Percentiles rank a stretch among this genome's conserved stretches.
Conservation (phyloP, 2,113 vertebrate genomes). For the Rhinoderma darwinii region DNA sequence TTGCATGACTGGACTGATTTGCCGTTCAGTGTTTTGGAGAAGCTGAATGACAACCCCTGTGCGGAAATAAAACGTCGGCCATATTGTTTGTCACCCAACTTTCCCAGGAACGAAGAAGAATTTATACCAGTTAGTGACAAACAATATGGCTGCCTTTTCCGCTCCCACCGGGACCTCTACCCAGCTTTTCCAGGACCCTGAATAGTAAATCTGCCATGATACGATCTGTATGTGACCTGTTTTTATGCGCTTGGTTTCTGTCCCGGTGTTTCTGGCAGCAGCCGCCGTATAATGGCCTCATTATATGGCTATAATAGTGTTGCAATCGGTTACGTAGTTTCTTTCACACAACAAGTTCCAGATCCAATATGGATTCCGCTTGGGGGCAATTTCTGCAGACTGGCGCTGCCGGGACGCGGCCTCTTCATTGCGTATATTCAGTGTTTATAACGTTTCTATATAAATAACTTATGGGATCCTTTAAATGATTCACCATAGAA, state of each 20-base stretch:
- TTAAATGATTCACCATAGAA: too few relatives aligned
- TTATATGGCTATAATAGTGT: slow-evolving; percentile 8
- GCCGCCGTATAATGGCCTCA: background rate
- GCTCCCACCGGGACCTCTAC: too few relatives aligned
- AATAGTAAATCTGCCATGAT: too few relatives aligned
- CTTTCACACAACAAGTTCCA: background rate
- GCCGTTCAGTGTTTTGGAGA: too few relatives aligned
- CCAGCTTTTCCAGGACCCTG: too few relatives aligned
- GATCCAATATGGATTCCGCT: background rate
- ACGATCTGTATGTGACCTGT: background rate
- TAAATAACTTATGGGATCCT: background rate
- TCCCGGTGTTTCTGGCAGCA: background rate
- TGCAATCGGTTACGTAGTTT: background rate
- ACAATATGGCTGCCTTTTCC: too few relatives aligned
- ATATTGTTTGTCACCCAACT: too few relatives aligned
- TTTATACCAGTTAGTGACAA: too few relatives aligned
- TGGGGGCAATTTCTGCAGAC: background rate
- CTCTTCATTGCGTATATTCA: background rate
- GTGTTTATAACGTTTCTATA: background rate
- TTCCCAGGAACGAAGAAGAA: too few relatives aligned
- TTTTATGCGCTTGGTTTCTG: background rate
- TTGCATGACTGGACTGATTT: too few relatives aligned
- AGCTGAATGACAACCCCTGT: too few relatives aligned
- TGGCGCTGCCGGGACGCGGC: background rate
- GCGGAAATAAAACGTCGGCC: too few relatives aligned